Conservation (phyloP, 1,140 invertebrate species). For the Notospermus geniculatus region DNA sequence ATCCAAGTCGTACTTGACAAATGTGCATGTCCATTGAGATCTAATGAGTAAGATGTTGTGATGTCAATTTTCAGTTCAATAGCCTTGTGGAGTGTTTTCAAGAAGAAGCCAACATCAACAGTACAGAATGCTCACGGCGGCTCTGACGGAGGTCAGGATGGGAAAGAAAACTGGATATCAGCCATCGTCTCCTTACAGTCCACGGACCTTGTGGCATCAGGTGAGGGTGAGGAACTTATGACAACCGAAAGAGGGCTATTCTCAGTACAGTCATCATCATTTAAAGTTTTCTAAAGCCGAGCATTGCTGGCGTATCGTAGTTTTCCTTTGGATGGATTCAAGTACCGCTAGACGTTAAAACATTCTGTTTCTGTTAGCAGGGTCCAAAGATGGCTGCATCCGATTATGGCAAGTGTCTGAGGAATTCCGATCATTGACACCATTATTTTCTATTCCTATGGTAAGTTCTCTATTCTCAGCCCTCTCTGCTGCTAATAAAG, state of each 20-base stretch:
- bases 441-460: conserved; percentile 68
- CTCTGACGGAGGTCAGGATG: conserved; percentile 6
- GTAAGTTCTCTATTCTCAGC: conserved; percentile 34
- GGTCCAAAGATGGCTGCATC: conserved; percentile 81
- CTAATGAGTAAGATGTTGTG: not conserved
- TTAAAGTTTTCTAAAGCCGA: too few relatives aligned
- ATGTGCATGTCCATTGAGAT: not conserved
- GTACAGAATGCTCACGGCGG: conserved; percentile 74
- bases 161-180: conserved; percentile 75
- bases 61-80: conserved; percentile 60
- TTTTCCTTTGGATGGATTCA: too few relatives aligned
- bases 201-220: conserved; percentile 88
- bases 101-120: conserved; percentile 83
- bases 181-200: conserved; percentile 76
- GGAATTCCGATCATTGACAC: conserved; percentile 66
- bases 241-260: too few relatives aligned
- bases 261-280: too few relatives aligned
- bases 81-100: conserved; percentile 80
- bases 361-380: conserved; percentile 52
- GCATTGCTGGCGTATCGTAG: too few relatives aligned
- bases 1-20: too few relatives aligned
- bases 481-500: too few relatives aligned
- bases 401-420: conserved; percentile 81
- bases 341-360: too few relatives aligned
- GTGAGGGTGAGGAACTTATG: too few relatives aligned